Base-by-base conservation (phyloP, 2,797 vertebrate genomes). In the Acanthurus lineatus region DNA sequence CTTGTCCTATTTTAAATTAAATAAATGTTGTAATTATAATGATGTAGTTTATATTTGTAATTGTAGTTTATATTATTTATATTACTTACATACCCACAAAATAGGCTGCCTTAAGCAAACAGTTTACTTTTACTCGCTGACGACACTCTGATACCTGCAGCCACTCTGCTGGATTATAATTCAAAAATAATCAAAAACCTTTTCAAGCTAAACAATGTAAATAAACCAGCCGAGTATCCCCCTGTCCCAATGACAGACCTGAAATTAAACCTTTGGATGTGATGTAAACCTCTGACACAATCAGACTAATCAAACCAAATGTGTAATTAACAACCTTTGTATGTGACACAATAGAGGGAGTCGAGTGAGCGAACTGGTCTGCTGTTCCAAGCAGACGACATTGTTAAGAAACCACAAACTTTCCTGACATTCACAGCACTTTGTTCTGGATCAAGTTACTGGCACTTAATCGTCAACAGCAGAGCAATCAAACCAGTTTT, bases 401-500 rank as follows among this genome's bases (percentile, higher is more conserved):
- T 60, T 22, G 6, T 7, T 49, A 9, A 22, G 5, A 73, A 68
- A 56, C 38, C 10, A 76, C 25, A 38, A 15, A 40, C 7, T 3
- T 28, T 52, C 48, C 15, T 19, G 28, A 32, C 3, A 15, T 15
- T 16, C 12, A 15, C 28, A 32, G 28, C 28, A 14, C 28, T 38
- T 6, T 16, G 25, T 0, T 56, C 2, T 2, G 0, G 5, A 52
- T 73, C 22, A 69, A 3, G 47, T 80, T 62, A 32, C 48, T 16
- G 28, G 9, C 2, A 28, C 42, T 7, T 47, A 2, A 8, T 11
- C 6, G 20, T 56, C 12, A 45, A 19, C 40, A 40, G 25, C 22
- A 61, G 65, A 9, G 25, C 6, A 35, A 73, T 25, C n/a, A 58
- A 69, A 70, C 60, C 68, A 66, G 56, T 82, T 81, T 71, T n/a